Base-by-base conservation (phyloP, 2,113 vertebrate species). In the Misgurnus mizolepis region DNA sequence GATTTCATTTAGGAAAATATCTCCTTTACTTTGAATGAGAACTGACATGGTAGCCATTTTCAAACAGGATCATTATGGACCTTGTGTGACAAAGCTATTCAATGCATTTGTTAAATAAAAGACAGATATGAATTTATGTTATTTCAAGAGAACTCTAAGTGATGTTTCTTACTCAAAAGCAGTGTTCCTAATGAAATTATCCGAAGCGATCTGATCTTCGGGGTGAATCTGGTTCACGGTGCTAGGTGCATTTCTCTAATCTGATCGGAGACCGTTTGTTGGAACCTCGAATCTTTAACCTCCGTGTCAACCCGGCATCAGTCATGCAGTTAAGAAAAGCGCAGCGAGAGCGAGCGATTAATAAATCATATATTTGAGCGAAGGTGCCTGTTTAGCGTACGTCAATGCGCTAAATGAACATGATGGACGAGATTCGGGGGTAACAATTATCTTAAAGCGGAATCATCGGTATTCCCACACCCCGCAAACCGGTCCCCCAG, bases 381-480 rank as follows among this genome's bases (percentile, higher is more conserved):
- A 64, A 49, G 27, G 12, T 12, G 22, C 5, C 73, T n/a, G 60
- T 64, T 76, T 76, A 64, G 43, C 15, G 9, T 49, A 64, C 14
- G 60, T 50, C 73, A 76, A 1, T 64, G 73, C 41, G 22, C 22
- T 56, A 39, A 74, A 83, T 53, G 76, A 77, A 81, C 67, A 75
- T 83, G 87, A 84, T 80, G 85, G 85, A 87, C 60, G 60, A 71
- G 82, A 85, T 84, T 58, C 83, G 83, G 60, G 78, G 74, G 40
- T 45, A 40, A 60, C 69, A 22, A 60, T 74, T 12, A 60, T 61
- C 6, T 40, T 60, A 61, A 34, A 34, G 27, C 27, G 27, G 58
- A 60, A 60, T 39, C 14, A 74, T 74, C 40, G 6, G 40, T 74
- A 74, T 74, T 74, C 71, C 71, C 55, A 45, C 71, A 73, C 55